These are phyloP conservation scores for Drosophila lacicola DNA, from an alignment of 2,888 invertebrate species.

Conservation along the genomic window DNA sequence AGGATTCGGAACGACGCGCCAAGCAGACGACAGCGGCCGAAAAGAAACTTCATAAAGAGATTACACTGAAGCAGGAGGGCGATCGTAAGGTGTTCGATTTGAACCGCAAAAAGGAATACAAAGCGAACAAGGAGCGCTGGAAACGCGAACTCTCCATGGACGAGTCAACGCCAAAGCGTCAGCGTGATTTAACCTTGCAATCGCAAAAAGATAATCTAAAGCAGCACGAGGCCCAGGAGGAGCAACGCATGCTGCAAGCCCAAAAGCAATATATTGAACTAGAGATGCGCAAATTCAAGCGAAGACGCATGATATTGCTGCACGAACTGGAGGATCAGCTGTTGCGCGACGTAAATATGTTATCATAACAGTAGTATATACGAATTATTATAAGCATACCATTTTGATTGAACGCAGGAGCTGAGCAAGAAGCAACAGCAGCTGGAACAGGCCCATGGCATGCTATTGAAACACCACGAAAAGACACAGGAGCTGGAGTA, in stretches of 20 bases:
- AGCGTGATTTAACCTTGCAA: slow-evolving; percentile 95
- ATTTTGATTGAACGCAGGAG: slow-evolving; percentile 88
- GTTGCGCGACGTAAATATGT: slow-evolving; percentile 90
- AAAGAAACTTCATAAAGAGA: slow-evolving; percentile 97
- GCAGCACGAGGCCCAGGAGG: slow-evolving; percentile 95
- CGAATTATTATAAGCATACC: neutral
- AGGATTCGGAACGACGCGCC: slow-evolving; percentile 91
- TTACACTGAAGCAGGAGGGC: slow-evolving; percentile 94
- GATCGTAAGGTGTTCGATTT: slow-evolving; percentile 96
- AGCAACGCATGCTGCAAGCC: slow-evolving; percentile 93
- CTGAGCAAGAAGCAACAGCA: slow-evolving; percentile 97
- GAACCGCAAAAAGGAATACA: slow-evolving; percentile 98
- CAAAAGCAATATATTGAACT: slow-evolving; percentile 96
- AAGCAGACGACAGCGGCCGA: slow-evolving; percentile 95
- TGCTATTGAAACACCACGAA: slow-evolving; percentile 98
- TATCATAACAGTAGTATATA: neutral
- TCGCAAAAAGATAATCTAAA: slow-evolving; percentile 96
- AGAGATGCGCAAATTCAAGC: slow-evolving; percentile 95
- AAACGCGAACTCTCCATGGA: slow-evolving; percentile 97
- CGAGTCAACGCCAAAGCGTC: slow-evolving; percentile 95
- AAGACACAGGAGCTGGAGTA: slow-evolving; percentile 98
- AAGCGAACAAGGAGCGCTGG: slow-evolving; percentile 97
- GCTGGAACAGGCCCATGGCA: slow-evolving; percentile 96
- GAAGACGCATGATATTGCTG: slow-evolving; percentile 93
- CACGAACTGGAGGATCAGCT: slow-evolving; percentile 96